A percentile compares a stretch with the other conserved stretches of the same genome.
These are phyloP conservation scores for Hafferia zeledoni DNA, from an alignment of 2,797 vertebrate species.

Conservation along the genomic window DNA sequence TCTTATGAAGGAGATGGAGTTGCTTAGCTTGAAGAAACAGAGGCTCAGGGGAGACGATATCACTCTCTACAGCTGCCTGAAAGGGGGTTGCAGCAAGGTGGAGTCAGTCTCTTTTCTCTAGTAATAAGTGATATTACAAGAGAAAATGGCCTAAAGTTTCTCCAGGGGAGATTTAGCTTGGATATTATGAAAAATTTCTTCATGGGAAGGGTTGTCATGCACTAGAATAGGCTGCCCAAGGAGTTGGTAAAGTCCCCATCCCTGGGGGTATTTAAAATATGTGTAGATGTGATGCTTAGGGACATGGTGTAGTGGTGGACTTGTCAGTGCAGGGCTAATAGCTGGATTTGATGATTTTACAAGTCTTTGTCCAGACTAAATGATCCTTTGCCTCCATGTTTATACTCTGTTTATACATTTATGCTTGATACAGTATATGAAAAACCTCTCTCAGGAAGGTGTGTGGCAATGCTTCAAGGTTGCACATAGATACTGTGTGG, in stretches of 20 bases:
- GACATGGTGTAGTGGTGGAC: accelerated
- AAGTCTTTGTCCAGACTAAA: background rate
- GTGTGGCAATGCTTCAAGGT: constrained; percentile 2
- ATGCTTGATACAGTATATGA: background rate
- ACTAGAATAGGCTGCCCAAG: background rate
- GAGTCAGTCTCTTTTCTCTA: background rate
- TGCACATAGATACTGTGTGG: background rate
- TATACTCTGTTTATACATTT: background rate
- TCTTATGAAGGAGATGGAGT: background rate
- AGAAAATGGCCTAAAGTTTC: background rate
- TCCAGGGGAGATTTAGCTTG: background rate
- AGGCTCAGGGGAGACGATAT: background rate
- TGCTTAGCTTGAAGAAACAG: background rate
- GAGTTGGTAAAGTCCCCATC: background rate
- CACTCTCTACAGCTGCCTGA: background rate
- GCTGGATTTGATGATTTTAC: background rate
- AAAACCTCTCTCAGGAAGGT: background rate
- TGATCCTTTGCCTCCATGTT: background rate
- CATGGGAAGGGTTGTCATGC: background rate
- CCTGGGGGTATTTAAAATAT: background rate
- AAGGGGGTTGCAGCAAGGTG: background rate
- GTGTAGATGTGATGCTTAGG: background rate
- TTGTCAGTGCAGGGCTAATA: background rate
- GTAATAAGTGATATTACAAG: background rate
- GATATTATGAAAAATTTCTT: background rate